Percentiles rank a stretch among this genome's conserved stretches.
Conservation (phyloP, 2,113 vertebrate genomes). For the Petroica traversi region DNA sequence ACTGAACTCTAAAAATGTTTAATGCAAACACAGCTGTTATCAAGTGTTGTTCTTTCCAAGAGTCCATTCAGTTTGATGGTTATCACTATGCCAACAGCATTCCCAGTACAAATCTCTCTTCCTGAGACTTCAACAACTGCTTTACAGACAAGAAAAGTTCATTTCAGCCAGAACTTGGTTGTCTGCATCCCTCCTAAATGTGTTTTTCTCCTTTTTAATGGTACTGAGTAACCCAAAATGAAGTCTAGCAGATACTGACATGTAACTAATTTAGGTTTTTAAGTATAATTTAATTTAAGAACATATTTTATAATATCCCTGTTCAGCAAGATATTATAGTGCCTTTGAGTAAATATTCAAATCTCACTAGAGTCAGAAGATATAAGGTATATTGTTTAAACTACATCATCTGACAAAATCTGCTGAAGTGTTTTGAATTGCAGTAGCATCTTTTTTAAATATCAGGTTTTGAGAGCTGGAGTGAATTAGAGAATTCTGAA, state of each 20-base stretch:
- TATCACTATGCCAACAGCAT: slow-evolving; percentile 52
- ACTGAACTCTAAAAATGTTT: slow-evolving; percentile 68
- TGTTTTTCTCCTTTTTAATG: background rate
- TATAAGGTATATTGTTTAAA: background rate
- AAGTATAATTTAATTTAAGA: background rate
- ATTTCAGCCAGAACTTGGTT: background rate
- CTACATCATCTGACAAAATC: background rate
- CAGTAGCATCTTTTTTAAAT: background rate
- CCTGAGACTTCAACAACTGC: background rate
- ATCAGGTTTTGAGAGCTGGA: background rate
- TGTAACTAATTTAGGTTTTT: background rate
- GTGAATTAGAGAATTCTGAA: background rate
- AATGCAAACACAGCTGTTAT: slow-evolving; percentile 74
- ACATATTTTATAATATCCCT: background rate
- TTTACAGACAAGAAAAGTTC: background rate
- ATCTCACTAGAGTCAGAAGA: background rate
- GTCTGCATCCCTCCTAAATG: background rate
- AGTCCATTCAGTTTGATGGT: slow-evolving; percentile 68
- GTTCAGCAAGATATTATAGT: background rate
- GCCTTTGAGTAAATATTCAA: background rate
- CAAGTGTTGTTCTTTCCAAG: slow-evolving; percentile 68
- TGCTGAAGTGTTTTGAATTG: background rate
- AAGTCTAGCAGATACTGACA: background rate
- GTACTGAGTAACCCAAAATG: background rate
- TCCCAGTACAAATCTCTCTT: slow-evolving; percentile 31